Evolutionary conservation across 2,797 vertebrate species (phyloP), one percentile per base, ranked within the genome.

Genomic region (Hyperoplus immaculatus): DNA sequence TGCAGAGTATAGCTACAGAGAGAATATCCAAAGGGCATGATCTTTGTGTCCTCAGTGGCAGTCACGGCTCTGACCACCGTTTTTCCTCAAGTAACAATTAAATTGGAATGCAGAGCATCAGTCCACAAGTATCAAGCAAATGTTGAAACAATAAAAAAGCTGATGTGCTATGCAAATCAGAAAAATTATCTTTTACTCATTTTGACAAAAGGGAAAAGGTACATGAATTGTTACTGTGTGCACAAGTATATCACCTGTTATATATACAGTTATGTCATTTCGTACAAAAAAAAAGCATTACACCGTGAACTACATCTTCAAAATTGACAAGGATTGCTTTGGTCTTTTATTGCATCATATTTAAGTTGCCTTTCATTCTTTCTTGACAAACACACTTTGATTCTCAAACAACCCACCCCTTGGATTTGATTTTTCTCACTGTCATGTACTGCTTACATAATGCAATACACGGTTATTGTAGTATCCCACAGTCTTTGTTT

Each of bases 11-110:
- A 36, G 12, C 18, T 5, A 60, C n/a, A 63, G 47, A 41, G 46
- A 59, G 7, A 61, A 58, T 75, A 62, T 3, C 50, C 6, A 4
- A 5, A 77, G 10, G 54, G 47, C 4, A 6, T 56, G 65, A 63
- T 55, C 53, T 72, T 51, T 12, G 63, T 16, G 6, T 4, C 18
- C 57, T 64, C 49, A 65, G 59, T 13, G 29, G 2, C 29, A 29
- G 29, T 29, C 29, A 29, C 21, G 56, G 46, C 45, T 72, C n/a
- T 71, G 73, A 57, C n/a, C 1, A n/a, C n/a, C 4, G 7, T 59
- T 55, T 61, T 0, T 43, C 56, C 71, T 39, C 53, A 55, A 73
- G 56, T n/a, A 57, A 63, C 41, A 63, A n/a, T 77, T 75, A 61
- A 69, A 58, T 74, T 43, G 69, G 61, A 75, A 55, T n/a, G 21